Percentiles rank a stretch among this genome's conserved stretches.
Conservation (phyloP, 64 coral and sea anemone genomes). For the Hydrozoanthus tunicans region DNA sequence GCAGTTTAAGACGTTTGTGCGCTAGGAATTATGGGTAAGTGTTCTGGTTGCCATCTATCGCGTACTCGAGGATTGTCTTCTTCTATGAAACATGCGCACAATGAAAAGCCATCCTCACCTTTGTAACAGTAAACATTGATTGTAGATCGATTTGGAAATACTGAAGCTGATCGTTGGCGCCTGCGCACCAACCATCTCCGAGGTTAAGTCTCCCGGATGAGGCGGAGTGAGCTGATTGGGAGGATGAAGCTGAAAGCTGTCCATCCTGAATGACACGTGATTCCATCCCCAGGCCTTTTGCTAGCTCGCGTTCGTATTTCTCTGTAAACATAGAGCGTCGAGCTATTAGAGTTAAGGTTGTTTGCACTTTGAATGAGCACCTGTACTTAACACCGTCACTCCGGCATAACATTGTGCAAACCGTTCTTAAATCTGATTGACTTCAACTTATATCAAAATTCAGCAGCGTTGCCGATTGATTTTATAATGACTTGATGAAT, state of each 20-base stretch:
- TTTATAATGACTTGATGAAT: too few relatives aligned
- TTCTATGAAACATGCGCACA: background rate
- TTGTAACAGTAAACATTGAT: conserved; percentile 22
- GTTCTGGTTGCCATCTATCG: too few relatives aligned
- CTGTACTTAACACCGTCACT: too few relatives aligned
- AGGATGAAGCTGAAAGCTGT: conserved; percentile 30
- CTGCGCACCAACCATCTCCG: conserved; percentile 39
- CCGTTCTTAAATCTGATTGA: too few relatives aligned
- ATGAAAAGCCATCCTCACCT: background rate
- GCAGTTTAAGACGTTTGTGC: too few relatives aligned
- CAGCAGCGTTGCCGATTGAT: too few relatives aligned
- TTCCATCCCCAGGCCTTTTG: conserved; percentile 13
- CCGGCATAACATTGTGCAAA: too few relatives aligned
- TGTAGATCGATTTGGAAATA: conserved; percentile 25
- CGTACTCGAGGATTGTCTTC: too few relatives aligned
- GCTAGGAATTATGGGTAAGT: too few relatives aligned
- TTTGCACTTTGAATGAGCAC: too few relatives aligned
- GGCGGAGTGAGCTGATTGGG: background rate
- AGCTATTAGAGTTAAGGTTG: too few relatives aligned
- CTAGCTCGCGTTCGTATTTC: background rate
- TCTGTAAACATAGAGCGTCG: background rate
- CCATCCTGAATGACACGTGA: conserved; percentile 17
- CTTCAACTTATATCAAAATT: too few relatives aligned
- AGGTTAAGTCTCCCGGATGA: conserved; percentile 35
- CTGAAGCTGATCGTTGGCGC: background rate